These are phyloP conservation scores for Torymus texanus DNA, from an alignment of 2,888 invertebrate genomes.

Conservation along the genomic window DNA sequence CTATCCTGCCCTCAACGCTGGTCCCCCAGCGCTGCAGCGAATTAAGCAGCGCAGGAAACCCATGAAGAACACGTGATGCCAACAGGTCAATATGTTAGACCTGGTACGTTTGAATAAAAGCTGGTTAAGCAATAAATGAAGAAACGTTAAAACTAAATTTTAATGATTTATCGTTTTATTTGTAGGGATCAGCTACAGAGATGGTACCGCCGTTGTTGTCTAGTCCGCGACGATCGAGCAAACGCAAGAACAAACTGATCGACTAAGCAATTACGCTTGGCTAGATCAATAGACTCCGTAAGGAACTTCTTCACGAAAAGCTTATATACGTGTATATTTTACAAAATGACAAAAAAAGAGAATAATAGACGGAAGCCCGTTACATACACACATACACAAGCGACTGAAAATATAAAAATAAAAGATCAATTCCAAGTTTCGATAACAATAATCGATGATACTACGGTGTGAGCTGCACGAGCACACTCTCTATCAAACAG, in stretches of 20 bases:
- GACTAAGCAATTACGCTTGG: constrained; percentile 53
- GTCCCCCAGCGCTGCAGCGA: constrained; percentile 62
- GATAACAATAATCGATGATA: constrained; percentile 43
- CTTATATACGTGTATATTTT: constrained; percentile 39
- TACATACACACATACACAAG: not conserved
- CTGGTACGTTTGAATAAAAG: constrained; percentile 28
- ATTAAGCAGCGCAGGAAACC: constrained; percentile 72
- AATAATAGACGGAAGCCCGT: not conserved
- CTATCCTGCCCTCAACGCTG: constrained; percentile 67
- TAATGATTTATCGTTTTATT: not conserved
- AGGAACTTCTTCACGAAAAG: constrained; percentile 48
- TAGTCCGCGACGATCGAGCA: constrained; percentile 62
- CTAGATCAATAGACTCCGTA: constrained; percentile 41
- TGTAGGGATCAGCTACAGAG: constrained; percentile 34
- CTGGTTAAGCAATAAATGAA: not conserved
- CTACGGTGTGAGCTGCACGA: constrained; percentile 16
- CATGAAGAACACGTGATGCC: constrained; percentile 72
- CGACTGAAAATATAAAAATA: constrained; percentile 11
- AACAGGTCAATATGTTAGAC: constrained; percentile 29
- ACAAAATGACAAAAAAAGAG: not conserved
- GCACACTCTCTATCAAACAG: constrained; percentile 30
- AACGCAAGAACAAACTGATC: constrained; percentile 55
- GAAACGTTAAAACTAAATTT: no score
- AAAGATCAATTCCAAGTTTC: constrained; percentile 42
- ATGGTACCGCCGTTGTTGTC: constrained; percentile 60